phyloP scores from a whole-genome alignment of 2,797 vertebrate species.

The Lacerta agilis region DNA sequence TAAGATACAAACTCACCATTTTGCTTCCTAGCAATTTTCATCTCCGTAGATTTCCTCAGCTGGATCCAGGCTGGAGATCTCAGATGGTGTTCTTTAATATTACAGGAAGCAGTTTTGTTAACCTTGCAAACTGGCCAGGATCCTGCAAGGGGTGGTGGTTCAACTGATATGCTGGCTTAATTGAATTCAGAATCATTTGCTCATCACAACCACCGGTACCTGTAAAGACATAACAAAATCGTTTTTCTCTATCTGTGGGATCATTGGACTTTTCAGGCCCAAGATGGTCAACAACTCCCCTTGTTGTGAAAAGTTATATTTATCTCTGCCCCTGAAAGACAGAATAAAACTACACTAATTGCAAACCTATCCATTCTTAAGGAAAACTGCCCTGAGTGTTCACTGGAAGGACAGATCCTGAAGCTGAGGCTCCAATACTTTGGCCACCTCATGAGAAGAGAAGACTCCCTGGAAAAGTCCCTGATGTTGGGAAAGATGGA shows the following conservation, averaged over 20 bases:
- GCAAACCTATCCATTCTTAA: too few species aligned
- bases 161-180: conserved; percentile 2
- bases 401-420: too few species aligned
- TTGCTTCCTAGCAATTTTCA: conserved; percentile 21
- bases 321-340: neutral
- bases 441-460: too few species aligned
- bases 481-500: too few species aligned
- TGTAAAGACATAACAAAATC: conserved; percentile 12
- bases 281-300: neutral
- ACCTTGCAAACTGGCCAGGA: conserved; percentile 17
- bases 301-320: neutral
- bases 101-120: neutral
- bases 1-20: conserved; percentile 33
- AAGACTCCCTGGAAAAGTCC: too few species aligned
- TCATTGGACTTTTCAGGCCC: neutral
- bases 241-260: conserved; percentile 6
- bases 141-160: neutral
- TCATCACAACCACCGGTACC: conserved; percentile 30
- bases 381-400: too few species aligned
- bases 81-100: neutral
- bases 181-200: conserved; percentile 30
- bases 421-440: too few species aligned
- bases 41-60: conserved; percentile 21
- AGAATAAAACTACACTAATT: neutral
- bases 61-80: neutral